Percentiles rank a stretch among this genome's conserved stretches.
Conservation (phyloP, 2,888 invertebrate genomes). For the Conistra vaccinii region DNA sequence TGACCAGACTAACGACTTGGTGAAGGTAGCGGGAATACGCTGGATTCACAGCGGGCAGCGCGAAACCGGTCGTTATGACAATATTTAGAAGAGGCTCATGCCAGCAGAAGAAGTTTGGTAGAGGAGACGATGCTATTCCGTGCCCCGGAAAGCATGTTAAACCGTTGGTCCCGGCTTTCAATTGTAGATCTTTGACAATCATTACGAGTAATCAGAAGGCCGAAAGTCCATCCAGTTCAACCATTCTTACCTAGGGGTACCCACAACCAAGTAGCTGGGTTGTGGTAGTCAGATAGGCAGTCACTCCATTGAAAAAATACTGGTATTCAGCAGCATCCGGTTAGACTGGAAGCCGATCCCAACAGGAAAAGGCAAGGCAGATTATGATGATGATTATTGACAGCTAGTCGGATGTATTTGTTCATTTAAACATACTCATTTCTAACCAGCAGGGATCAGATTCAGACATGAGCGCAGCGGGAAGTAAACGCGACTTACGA, state of each 20-base stretch:
- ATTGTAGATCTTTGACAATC: background rate
- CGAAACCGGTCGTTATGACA: background rate
- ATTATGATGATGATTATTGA: background rate
- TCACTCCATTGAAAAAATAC: background rate
- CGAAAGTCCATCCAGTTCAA: too few species aligned
- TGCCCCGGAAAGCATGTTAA: background rate
- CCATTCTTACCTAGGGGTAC: background rate
- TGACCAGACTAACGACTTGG: background rate
- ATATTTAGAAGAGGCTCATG: background rate
- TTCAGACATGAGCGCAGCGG: conserved; percentile 93
- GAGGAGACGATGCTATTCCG: background rate
- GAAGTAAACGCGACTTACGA: conserved; percentile 94
- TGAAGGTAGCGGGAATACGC: background rate
- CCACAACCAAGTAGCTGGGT: too few species aligned
- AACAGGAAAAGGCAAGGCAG: background rate
- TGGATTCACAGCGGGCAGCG: background rate
- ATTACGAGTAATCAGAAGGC: background rate
- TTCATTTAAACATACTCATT: background rate
- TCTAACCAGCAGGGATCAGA: conserved; percentile 91
- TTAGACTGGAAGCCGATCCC: background rate
- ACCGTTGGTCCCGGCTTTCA: background rate
- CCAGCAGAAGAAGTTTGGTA: background rate
- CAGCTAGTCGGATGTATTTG: background rate
- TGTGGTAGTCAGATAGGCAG: background rate
- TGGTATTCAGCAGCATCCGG: background rate